A percentile compares a stretch with the other conserved stretches of the same genome.
Conservation (phyloP, 2,888 invertebrate genomes). For the Mongoloraphidia duomilia region DNA sequence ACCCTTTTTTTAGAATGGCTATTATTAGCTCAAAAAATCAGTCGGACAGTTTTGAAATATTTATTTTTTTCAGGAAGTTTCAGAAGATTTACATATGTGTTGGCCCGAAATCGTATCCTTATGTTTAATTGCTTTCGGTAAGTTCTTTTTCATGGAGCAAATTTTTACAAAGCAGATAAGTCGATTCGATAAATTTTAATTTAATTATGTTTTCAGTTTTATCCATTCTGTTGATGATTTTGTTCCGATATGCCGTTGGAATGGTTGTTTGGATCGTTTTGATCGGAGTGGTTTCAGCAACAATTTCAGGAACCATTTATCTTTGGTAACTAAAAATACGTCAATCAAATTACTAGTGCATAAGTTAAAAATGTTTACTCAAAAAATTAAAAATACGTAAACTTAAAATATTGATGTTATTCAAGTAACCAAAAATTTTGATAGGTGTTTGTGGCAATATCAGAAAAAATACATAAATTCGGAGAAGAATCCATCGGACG, state of each 20-base stretch:
- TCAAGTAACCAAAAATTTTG: conserved; percentile 9
- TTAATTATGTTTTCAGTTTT: conserved; percentile 30
- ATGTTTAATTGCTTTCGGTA: conserved; percentile 43
- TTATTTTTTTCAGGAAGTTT: conserved; percentile 35
- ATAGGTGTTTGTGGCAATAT: conserved; percentile 30
- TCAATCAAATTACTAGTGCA: not conserved
- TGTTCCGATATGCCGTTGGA: conserved; percentile 42
- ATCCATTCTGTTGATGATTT: conserved; percentile 36
- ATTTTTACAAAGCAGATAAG: not conserved
- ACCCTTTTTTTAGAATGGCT: too few species aligned
- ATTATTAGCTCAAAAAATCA: too few species aligned
- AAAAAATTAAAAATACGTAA: too few species aligned
- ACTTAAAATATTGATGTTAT: not conserved
- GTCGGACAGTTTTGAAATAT: conserved; percentile 1
- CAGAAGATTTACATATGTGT: conserved; percentile 41
- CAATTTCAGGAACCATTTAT: conserved; percentile 37
- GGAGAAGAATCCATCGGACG: conserved; percentile 16
- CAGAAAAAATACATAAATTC: conserved; percentile 22
- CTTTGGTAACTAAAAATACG: conserved; percentile 36
- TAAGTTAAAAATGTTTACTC: too few species aligned
- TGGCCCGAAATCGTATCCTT: conserved; percentile 45
- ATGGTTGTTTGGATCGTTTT: conserved; percentile 48
- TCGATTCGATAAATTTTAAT: conserved; percentile 3
- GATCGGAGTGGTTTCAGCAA: conserved; percentile 33
- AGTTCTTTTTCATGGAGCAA: conserved; percentile 11